Conservation (phyloP, 2,113 vertebrate species). For the Engystomops pustulosus region DNA sequence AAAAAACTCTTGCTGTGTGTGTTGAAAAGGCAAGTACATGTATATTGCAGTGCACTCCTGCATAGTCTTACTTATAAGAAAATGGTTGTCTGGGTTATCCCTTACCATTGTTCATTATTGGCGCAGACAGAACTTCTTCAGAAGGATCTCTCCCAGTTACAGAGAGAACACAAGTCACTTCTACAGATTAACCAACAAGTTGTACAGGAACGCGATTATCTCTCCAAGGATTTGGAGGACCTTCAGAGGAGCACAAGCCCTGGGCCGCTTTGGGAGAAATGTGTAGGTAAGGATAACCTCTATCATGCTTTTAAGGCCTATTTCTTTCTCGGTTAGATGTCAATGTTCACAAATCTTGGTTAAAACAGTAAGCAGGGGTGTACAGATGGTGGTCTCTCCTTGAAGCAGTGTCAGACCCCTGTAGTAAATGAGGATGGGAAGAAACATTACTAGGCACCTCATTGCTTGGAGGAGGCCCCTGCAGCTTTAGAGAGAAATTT, state of each 20-base stretch:
- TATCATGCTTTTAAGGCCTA: no score
- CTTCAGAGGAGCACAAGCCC: constrained; percentile 66
- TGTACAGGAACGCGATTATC: constrained; percentile 64
- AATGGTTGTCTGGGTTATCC: background rate
- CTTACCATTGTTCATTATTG: background rate
- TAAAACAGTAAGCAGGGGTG: no score
- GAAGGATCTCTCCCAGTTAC: constrained; percentile 74
- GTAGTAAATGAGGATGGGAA: no score
- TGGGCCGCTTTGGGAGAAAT: constrained; percentile 70
- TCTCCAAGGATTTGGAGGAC: constrained; percentile 65
- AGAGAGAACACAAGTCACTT: constrained; percentile 74
- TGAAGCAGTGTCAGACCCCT: no score
- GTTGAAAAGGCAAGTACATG: constrained; percentile 73
- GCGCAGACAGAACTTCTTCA: constrained; percentile 73
- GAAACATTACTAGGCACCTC: no score
- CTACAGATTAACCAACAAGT: constrained; percentile 75
- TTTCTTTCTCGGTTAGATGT: no score
- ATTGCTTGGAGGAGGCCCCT: no score
- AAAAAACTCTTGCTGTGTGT: constrained; percentile 71
- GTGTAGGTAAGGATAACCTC: constrained; percentile 67
- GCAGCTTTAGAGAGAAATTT: no score
- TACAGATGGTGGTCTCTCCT: no score
- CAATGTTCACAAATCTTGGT: no score
- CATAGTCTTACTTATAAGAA: background rate
- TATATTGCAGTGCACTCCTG: background rate